A percentile compares a stretch with the other conserved stretches of the same genome.
Conservation (phyloP, 2,888 invertebrate genomes). For the Cryptus viduatorius region DNA sequence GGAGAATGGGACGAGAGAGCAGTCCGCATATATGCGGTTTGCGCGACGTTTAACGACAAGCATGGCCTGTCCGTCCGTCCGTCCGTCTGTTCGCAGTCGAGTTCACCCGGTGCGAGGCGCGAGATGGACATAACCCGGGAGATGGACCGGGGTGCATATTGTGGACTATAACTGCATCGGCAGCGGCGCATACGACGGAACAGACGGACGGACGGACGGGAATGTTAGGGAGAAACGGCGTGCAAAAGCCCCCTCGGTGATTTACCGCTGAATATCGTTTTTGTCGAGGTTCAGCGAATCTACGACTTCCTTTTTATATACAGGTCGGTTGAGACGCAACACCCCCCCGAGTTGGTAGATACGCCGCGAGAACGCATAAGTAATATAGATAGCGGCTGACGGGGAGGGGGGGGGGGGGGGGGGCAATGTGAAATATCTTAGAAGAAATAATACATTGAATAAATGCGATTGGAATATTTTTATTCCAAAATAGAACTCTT, state of each 20-base stretch:
- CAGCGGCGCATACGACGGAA: not conserved
- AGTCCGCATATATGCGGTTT: conserved; percentile 64
- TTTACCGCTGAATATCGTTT: conserved; percentile 82
- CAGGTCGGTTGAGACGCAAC: too few species aligned
- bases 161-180: conserved; percentile 48
- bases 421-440: not conserved
- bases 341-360: not conserved
- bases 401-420: too few species aligned
- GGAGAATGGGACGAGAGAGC: not conserved
- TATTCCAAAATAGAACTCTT: too few species aligned
- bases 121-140: conserved; percentile 67
- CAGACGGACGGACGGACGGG: conserved; percentile 18
- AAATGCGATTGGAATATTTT: too few species aligned
- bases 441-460: not conserved
- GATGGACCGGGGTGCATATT: conserved; percentile 63
- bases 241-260: conserved; percentile 77
- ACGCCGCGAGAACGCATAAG: not conserved
- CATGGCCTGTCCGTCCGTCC: conserved; percentile 69
- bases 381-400: not conserved
- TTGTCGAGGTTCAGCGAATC: conserved; percentile 68
- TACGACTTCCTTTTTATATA: conserved; percentile 2
- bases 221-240: not conserved
- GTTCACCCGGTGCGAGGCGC: conserved; percentile 44
- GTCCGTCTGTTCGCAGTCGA: conserved; percentile 54
- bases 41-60: conserved; percentile 78